Evolutionary conservation across 2,113 vertebrate genomes (phyloP).

Genomic region (Sylvilagus bachmani): DNA sequence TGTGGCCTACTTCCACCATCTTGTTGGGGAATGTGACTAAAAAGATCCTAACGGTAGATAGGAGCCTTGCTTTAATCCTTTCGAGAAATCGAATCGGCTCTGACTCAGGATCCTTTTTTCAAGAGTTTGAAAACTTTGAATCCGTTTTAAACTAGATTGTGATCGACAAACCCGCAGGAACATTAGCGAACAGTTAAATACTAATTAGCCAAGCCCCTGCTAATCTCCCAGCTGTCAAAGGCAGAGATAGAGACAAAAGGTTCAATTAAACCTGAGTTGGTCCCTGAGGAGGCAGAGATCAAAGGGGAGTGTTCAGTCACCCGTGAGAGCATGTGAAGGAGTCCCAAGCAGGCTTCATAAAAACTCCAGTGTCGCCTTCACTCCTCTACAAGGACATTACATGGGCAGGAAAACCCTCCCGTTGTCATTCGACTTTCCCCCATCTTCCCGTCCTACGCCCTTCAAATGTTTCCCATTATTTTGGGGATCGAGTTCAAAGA

Average conservation of each 20-base stretch:
- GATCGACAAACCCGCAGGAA: conserved; percentile 88
- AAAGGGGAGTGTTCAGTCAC: conserved; percentile 91
- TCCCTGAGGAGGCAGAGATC: conserved; percentile 89
- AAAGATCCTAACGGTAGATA: conserved; percentile 76
- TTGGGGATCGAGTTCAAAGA: conserved; percentile 66
- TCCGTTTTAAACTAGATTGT: conserved; percentile 87
- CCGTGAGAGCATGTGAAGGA: conserved; percentile 88
- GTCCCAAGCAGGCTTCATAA: conserved; percentile 84
- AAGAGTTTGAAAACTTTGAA: conserved; percentile 82
- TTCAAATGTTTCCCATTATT: neutral
- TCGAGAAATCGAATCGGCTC: conserved; percentile 79
- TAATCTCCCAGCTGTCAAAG: conserved; percentile 87
- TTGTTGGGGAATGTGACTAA: conserved; percentile 60
- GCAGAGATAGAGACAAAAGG: conserved; percentile 87
- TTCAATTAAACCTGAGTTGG: conserved; percentile 90
- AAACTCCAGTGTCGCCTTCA: conserved; percentile 66
- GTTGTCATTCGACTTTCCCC: conserved; percentile 11
- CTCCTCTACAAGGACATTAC: conserved; percentile 78
- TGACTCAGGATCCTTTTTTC: conserved; percentile 69
- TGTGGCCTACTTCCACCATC: conserved; percentile 10
- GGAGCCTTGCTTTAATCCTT: conserved; percentile 82
- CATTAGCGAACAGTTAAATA: conserved; percentile 90
- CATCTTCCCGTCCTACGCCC: neutral
- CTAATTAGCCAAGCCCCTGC: conserved; percentile 90
- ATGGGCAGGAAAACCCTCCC: conserved; percentile 58